Evolutionary conservation across 1,140 invertebrate genomes (phyloP), one percentile per base, ranked within the genome.

Genomic region (Gonatopus flavifemur): DNA sequence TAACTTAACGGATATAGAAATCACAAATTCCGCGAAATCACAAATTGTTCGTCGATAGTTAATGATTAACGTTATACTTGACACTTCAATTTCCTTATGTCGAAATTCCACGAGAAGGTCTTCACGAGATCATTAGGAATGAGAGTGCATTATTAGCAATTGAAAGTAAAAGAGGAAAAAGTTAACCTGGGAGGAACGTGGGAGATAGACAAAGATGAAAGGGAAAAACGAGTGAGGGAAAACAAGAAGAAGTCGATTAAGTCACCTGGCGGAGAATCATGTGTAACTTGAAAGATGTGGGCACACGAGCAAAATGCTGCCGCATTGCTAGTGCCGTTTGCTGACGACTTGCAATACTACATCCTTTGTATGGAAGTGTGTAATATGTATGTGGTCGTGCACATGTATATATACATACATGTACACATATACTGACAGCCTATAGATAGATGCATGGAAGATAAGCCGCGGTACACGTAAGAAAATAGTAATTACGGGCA

Each of bases 221-320:
- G 31, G 21, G 30, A 45, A 35, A 31, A 47, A 38, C 9, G 19
- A 30, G 38, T 41, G 16, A 22, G 20, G 42, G 24, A 28, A 25
- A 2, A 19, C 18, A 9, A 15, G 32, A 28, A 25, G 32, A 44
- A 49, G 47, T 38, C 52, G 51, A 57, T 54, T 54, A 50, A 57
- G 55, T 55, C 51, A 42, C 55, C 35, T 32, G 41, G 2, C 24
- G 19, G 25, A 39, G 50, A 39, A 57, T 56, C 52, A 38, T 48
- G 44, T 35, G 54, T 43, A 39, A 36, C 41, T 24, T 32, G 54
- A 30, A 55, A 45, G 53, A 48, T 42, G 42, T 42, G 39, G 40
- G 33, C 19, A 38, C 30, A 52, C 38, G 49, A 42, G 52, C 49
- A 47, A 52, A 52, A 51, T 24, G 37, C 30, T 32, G 32, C 32